Percentiles rank a stretch among this genome's conserved stretches.
These are phyloP conservation scores for Carabus problematicus DNA, from an alignment of 2,888 invertebrate genomes.

Conservation along the genomic window DNA sequence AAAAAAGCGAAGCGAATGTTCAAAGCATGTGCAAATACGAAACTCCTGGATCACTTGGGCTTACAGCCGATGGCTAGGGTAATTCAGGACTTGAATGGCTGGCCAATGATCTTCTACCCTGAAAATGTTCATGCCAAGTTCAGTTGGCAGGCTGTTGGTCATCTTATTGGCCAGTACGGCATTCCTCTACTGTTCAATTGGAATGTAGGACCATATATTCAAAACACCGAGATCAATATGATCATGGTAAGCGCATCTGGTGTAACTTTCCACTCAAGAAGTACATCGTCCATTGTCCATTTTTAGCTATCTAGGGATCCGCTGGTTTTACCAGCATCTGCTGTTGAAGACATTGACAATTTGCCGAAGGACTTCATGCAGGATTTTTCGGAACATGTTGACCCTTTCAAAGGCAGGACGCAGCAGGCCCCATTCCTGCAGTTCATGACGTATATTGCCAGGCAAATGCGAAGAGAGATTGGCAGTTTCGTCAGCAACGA, in stretches of 20 bases:
- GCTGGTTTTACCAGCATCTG: conserved; percentile 44
- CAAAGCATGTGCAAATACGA: conserved; percentile 52
- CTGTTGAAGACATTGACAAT: conserved; percentile 48
- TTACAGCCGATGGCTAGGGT: conserved; percentile 52
- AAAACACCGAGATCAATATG: conserved; percentile 52
- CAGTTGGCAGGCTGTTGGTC: conserved; percentile 54
- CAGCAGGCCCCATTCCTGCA: conserved; percentile 43
- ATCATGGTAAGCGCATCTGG: conserved; percentile 56
- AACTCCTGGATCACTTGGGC: conserved; percentile 49
- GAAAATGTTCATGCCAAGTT: conserved; percentile 44
- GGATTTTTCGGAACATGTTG: background rate
- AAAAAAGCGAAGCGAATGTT: conserved; percentile 57
- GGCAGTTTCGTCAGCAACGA: conserved; percentile 41
- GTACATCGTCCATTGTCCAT: no score
- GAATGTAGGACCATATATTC: conserved; percentile 51
- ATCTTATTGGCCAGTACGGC: conserved; percentile 55
- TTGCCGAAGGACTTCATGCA: conserved; percentile 47
- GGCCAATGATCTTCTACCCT: conserved; percentile 52
- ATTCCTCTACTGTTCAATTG: conserved; percentile 56
- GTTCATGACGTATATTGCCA: conserved; percentile 45
- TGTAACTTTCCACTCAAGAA: no score
- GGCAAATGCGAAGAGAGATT: conserved; percentile 39
- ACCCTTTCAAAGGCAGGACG: background rate
- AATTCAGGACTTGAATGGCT: conserved; percentile 52
- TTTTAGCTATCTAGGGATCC: conserved; percentile 48